Evolutionary conservation across 2,888 invertebrate genomes (phyloP).

Genomic region (Phlogophora meticulosa): DNA sequence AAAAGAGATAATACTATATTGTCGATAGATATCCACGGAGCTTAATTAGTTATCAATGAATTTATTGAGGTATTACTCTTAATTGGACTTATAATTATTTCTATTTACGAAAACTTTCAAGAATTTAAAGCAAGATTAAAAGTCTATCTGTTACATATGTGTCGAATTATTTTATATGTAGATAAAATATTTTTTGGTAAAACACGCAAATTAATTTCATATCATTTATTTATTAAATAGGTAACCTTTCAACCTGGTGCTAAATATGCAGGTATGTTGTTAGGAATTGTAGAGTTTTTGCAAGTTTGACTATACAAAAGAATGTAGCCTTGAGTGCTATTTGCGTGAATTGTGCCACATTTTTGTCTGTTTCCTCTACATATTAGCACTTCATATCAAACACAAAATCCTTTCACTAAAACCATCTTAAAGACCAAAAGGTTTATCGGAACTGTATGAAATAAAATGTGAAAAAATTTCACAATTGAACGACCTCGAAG

Average conservation of each 20-base stretch:
- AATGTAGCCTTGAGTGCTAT: conserved; percentile 42
- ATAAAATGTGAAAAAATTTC: conserved; percentile 56
- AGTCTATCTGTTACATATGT: neutral
- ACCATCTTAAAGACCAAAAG: conserved; percentile 45
- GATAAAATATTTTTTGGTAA: neutral
- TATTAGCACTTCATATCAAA: conserved; percentile 39
- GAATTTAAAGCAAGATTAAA: no score
- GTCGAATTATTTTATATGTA: neutral
- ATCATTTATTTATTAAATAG: conserved; percentile 14
- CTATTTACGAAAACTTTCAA: neutral
- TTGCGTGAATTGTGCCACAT: conserved; percentile 42
- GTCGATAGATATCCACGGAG: conserved; percentile 49
- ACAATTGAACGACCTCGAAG: conserved; percentile 53
- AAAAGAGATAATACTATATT: conserved; percentile 65
- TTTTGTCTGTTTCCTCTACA: conserved; percentile 34
- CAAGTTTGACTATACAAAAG: conserved; percentile 10
- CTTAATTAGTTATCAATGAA: conserved; percentile 61
- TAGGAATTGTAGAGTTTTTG: conserved; percentile 23
- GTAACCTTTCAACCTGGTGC: conserved; percentile 34
- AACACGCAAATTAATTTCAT: conserved; percentile 26
- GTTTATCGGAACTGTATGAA: conserved; percentile 40
- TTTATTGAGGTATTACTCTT: conserved; percentile 37
- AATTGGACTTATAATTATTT: conserved; percentile 43
- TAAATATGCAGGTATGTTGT: conserved; percentile 40
- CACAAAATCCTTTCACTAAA: conserved; percentile 53